Evolutionary conservation across 2,888 invertebrate genomes (phyloP), one percentile per base, ranked within the genome.

Genomic region (Atrina japonica): DNA sequence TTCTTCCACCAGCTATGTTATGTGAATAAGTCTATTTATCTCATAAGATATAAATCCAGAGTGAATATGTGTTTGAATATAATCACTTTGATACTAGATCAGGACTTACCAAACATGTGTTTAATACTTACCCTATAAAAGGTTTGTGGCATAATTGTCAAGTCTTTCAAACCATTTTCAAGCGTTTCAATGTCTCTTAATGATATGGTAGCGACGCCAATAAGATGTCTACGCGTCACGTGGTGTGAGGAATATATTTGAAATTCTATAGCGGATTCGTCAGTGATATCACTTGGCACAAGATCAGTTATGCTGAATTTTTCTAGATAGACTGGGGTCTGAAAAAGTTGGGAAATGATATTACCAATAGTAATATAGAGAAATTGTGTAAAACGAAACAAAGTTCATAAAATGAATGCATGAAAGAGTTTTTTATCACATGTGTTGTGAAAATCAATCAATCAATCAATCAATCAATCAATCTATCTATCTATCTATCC

Each of bases 191-290:
- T 75, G 55, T 86, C 84, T 55, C 75, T 73, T 27, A 87, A 71
- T 27, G 77, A 71, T 14, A 87, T 80, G 0, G 86, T 82, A 6
- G 85, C 81, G 72, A 87, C 86, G 21, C 87, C 87, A 23, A 87
- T 83, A n/a, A 87, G 77, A 68, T 86, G 87, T 45, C 86, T 81
- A 30, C 85, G 69, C 9, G 85, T 82, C 45, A 86, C 84, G 56
- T 84, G 85, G 66, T 87, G 86, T 3, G 86, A 83, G 11, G 86
- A 86, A 73, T 87, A 87, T n/a, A 87, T 84, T 76, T 87, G 86
- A 69, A 87, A 87, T 73, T 87, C 87, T 40, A 87, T 64, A 6
- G 83, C 83, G 14, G 83, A 80, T 52, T 83, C 83, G 7, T 87
- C 87, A n/a, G 73, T 79, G 40, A 85, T 71, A 27, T 83, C 84